phyloP scores from a whole-genome alignment of 2,113 vertebrate species.

The Platanista minor region DNA sequence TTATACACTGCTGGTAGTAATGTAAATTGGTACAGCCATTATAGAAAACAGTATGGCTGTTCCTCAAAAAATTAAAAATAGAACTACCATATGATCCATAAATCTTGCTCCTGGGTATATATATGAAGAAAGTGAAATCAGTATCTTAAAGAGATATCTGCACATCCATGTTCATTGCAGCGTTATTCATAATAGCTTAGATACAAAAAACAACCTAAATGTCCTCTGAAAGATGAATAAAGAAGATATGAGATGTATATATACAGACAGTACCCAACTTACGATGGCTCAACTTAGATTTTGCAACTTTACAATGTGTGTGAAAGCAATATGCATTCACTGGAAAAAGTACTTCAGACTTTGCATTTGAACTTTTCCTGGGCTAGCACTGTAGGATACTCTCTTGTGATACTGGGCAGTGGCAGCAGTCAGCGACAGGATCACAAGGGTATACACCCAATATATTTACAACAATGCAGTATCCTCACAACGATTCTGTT shows the following conservation, averaged over 20 bases:
- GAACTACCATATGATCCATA: not conserved
- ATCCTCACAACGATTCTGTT: not conserved
- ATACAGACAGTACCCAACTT: not conserved
- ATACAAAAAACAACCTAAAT: not conserved
- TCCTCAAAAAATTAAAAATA: not conserved
- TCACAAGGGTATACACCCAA: not conserved
- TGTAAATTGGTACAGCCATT: not conserved
- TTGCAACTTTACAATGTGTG: not conserved
- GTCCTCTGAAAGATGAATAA: not conserved
- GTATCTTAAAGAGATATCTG: not conserved
- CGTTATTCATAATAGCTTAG: not conserved
- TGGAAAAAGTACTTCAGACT: not conserved
- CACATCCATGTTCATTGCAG: no score
- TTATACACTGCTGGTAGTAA: not conserved
- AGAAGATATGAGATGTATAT: not conserved
- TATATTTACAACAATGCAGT: not conserved
- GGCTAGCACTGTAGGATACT: not conserved
- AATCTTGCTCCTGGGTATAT: not conserved
- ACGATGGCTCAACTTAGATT: not conserved
- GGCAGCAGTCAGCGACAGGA: not conserved
- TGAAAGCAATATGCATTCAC: not conserved
- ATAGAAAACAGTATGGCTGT: not conserved
- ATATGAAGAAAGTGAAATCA: not conserved
- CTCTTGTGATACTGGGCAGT: not conserved
- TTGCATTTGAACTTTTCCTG: not conserved